Evolutionary conservation across 2,888 invertebrate species (phyloP).

Genomic region (Macaria notata): DNA sequence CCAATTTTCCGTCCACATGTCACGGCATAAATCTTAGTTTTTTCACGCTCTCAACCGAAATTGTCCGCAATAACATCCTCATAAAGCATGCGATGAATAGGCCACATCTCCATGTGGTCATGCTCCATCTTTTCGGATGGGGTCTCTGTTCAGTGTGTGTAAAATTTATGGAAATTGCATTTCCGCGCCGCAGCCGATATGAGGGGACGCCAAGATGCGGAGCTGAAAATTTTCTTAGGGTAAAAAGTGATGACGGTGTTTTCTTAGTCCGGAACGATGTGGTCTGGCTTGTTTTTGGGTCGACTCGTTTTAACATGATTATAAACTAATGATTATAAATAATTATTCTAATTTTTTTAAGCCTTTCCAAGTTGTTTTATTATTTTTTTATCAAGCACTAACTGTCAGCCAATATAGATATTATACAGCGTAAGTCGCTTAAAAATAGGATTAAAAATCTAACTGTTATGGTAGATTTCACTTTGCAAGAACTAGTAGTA

Average conservation of each 20-base stretch:
- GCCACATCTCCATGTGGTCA: conserved; percentile 55
- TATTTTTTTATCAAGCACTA: no score
- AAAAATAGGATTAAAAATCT: no score
- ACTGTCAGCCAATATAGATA: no score
- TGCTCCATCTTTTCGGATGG: conserved; percentile 74
- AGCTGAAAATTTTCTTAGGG: conserved; percentile 44
- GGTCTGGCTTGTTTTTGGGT: no score
- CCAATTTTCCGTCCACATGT: conserved; percentile 15
- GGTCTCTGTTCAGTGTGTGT: conserved; percentile 73
- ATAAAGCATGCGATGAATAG: conserved; percentile 42
- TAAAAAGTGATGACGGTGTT: conserved; percentile 32
- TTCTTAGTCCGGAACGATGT: not conserved
- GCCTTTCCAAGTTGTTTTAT: no score
- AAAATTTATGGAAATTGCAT: conserved; percentile 83
- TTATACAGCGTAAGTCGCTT: no score
- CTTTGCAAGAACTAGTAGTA: no score
- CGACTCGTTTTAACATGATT: no score
- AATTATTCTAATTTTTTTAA: no score
- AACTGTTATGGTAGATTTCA: no score
- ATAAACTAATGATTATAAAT: no score
- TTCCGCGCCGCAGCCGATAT: conserved; percentile 70
- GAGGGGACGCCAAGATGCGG: conserved; percentile 47
- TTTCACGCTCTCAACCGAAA: conserved; percentile 25
- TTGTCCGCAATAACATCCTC: conserved; percentile 38
- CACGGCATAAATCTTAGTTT: conserved; percentile 20